Percentiles rank a stretch among this genome's conserved stretches.
These are phyloP conservation scores for Paralichthys olivaceus DNA, from an alignment of 2,113 vertebrate species.

Conservation along the genomic window DNA sequence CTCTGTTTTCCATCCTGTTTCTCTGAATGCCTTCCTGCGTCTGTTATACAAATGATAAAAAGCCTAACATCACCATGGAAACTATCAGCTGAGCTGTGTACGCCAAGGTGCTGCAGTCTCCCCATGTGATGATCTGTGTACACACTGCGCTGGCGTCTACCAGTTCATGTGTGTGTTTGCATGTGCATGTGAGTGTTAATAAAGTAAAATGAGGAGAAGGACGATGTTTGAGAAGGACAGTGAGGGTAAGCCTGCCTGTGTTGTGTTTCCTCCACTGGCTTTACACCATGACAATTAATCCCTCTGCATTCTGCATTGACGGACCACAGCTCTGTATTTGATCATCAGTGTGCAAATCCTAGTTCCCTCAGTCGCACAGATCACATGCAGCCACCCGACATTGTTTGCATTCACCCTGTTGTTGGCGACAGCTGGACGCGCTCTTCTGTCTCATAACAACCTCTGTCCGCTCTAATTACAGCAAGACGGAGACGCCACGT, in stretches of 20 bases:
- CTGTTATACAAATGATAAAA: slow-evolving; percentile 63
- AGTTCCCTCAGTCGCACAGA: slow-evolving; percentile 23
- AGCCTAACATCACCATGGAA: slow-evolving; percentile 69
- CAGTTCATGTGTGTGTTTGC: slow-evolving; percentile 2
- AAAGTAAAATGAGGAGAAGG: neutral
- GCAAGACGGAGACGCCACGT: slow-evolving; percentile 1
- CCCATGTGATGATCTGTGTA: slow-evolving; percentile 17
- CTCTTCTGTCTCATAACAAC: slow-evolving; percentile 26
- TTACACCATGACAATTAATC: slow-evolving; percentile 23
- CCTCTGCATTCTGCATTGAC: neutral
- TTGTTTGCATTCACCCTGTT: slow-evolving; percentile 48
- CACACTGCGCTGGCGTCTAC: slow-evolving; percentile 7
- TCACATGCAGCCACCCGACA: slow-evolving; percentile 21
- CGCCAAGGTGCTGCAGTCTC: slow-evolving; percentile 33
- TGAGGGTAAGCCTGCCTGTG: neutral
- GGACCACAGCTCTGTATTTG: slow-evolving; percentile 2
- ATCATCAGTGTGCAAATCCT: slow-evolving; percentile 42
- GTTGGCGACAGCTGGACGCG: slow-evolving; percentile 35
- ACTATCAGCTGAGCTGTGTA: slow-evolving; percentile 57
- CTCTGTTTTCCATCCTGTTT: slow-evolving; percentile 39
- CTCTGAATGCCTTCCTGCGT: slow-evolving; percentile 56
- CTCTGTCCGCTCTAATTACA: slow-evolving; percentile 34
- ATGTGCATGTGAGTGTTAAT: slow-evolving; percentile 12
- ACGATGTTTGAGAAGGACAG: neutral
- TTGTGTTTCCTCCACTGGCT: neutral